Conservation (phyloP, 1,140 invertebrate species). For the Leptonema lineaticorne region DNA sequence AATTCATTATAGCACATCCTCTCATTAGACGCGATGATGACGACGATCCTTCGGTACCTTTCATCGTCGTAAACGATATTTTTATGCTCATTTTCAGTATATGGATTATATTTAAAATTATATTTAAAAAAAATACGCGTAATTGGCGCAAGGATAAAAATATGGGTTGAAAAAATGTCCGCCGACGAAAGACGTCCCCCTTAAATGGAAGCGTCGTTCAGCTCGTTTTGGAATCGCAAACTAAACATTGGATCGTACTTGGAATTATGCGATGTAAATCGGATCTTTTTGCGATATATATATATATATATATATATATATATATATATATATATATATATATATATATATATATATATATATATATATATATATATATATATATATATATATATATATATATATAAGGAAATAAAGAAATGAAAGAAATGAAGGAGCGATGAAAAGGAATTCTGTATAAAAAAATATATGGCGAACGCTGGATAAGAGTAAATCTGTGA, state of each 20-base stretch:
- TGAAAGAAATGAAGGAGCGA: background rate
- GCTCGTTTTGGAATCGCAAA: slow-evolving; percentile 37
- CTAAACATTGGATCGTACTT: slow-evolving; percentile 36
- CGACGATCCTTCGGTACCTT: background rate
- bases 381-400: too few relatives aligned
- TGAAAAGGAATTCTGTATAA: too few relatives aligned
- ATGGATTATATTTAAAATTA: background rate
- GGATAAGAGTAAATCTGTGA: background rate
- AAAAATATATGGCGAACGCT: too few relatives aligned
- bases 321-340: too few relatives aligned
- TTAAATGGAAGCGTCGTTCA: slow-evolving; percentile 32
- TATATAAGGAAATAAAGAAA: too few relatives aligned
- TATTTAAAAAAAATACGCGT: background rate
- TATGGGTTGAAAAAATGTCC: slow-evolving; percentile 37
- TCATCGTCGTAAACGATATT: background rate
- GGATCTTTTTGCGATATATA: too few relatives aligned
- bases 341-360: too few relatives aligned
- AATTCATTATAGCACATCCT: background rate
- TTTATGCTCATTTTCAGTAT: background rate
- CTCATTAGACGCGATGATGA: slow-evolving; percentile 10
- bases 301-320: too few relatives aligned
- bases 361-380: too few relatives aligned
- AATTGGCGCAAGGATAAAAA: slow-evolving; percentile 1
- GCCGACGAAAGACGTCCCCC: background rate
- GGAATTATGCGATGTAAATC: slow-evolving; percentile 39